Conservation (phyloP, 1,140 invertebrate genomes). For the Apolygus lucorum region DNA sequence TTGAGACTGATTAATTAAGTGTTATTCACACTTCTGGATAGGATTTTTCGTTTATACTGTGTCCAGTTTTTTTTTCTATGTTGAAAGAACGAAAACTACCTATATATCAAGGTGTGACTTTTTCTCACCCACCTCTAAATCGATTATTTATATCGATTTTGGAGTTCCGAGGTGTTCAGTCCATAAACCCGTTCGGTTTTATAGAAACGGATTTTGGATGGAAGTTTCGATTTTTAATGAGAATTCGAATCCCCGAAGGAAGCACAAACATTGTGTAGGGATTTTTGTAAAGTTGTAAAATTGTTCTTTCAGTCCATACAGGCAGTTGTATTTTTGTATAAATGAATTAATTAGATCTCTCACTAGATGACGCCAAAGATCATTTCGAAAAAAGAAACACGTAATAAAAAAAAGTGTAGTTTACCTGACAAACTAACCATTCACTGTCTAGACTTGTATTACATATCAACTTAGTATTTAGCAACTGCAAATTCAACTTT, state of each 20-base stretch:
- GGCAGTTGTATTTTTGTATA: constrained; percentile 27
- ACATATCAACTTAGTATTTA: constrained; percentile 15
- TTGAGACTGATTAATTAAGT: constrained; percentile 8
- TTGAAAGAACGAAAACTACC: too few species aligned
- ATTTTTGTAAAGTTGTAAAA: constrained; percentile 10
- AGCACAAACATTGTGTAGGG: constrained; percentile 9
- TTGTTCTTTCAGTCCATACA: constrained; percentile 13
- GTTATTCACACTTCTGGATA: background rate
- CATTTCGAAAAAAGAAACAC: constrained; percentile 7
- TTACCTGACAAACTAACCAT: background rate
- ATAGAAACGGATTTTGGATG: too few species aligned
- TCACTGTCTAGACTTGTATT: constrained; percentile 20
- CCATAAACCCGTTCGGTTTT: too few species aligned
- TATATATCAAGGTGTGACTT: too few species aligned
- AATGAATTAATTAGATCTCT: constrained; percentile 26
- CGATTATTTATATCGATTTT: too few species aligned
- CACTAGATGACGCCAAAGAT: constrained; percentile 28
- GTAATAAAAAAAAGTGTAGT: constrained; percentile 1
- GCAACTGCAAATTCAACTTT: background rate
- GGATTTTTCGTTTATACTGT: too few species aligned
- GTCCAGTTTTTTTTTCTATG: too few species aligned
- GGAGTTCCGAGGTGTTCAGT: too few species aligned
- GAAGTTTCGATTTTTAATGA: too few species aligned
- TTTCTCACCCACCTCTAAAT: too few species aligned
- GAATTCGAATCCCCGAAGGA: background rate